Base-by-base conservation (phyloP, 2,113 vertebrate genomes). In the Archilochus colubris region DNA sequence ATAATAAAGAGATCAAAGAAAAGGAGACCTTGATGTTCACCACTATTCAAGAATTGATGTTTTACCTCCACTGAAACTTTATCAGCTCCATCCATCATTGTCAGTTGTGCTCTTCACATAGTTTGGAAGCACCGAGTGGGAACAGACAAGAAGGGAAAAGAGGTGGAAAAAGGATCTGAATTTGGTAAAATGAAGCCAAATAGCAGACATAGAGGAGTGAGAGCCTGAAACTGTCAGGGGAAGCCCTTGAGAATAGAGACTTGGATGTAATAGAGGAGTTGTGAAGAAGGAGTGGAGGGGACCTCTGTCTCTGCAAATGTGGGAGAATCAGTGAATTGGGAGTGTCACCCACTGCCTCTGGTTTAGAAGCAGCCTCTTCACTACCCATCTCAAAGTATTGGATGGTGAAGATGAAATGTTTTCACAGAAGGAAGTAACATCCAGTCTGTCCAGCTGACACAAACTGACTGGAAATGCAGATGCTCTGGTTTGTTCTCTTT, bases 101-200 rank as follows among this genome's bases (percentile, higher is more conserved):
- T 21, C 69, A 27, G 57, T 57, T 75, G 17, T 44, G 46, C 15
- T 51, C 31, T 53, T 19, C 24, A 10, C 3, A 2, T 58, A 40
- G 25, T 67, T 80, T 55, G 30, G n/a, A 58, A 14, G 25, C n/a
- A 30, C 1, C 16, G 59, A 46, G 28, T 51, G 38, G 28, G 12
- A 59, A 38, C 3, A 85, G n/a, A 43, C 31, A 27, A 51, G 23
- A 59, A 62, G 28, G 22, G 11, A 67, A 50, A 58, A 59, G 18
- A 30, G 6, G 3, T 87, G 21, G 18, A n/a, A 46, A 22, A 57
- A 23, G 50, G 10, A 0, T 2, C 15, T 40, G 17, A 20, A 12
- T 54, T 61, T 50, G 12, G 12, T 36, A 59, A 30, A 14, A 38
- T 53, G 30, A 75, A 82, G 40, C 28, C 27, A 36, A 50, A 69